A percentile compares a stretch with the other conserved stretches of the same genome.
phyloP scores from a whole-genome alignment of 1,140 invertebrate species.

The Lerema accius region DNA sequence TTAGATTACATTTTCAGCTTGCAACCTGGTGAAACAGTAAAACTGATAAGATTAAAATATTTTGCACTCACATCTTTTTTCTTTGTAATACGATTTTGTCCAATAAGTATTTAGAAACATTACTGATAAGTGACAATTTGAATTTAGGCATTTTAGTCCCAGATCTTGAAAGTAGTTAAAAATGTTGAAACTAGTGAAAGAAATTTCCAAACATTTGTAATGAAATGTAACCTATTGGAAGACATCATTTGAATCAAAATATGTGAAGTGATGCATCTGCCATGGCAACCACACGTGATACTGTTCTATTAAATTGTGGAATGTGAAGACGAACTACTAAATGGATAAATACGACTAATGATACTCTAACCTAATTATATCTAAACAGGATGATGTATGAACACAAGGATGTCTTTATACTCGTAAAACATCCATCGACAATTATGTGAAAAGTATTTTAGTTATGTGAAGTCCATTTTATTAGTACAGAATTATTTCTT shows the following conservation, averaged over 20 bases:
- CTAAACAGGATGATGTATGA: slow-evolving; percentile 60
- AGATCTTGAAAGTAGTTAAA: no score
- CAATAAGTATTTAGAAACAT: slow-evolving; percentile 4
- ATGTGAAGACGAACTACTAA: slow-evolving; percentile 56
- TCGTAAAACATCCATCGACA: slow-evolving; percentile 36
- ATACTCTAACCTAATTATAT: slow-evolving; percentile 44
- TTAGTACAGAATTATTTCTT: no score
- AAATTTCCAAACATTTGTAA: slow-evolving; percentile 37
- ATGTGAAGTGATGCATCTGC: slow-evolving; percentile 44
- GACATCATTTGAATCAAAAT: slow-evolving; percentile 68
- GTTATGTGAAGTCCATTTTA: background rate
- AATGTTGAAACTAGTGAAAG: background rate
- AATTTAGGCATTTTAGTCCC: background rate
- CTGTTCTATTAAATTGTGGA: slow-evolving; percentile 51
- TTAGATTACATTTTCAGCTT: no score
- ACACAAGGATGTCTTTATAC: slow-evolving; percentile 53
- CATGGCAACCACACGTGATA: slow-evolving; percentile 9
- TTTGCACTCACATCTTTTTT: background rate
- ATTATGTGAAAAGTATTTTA: background rate
- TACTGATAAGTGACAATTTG: slow-evolving; percentile 4
- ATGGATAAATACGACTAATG: slow-evolving; percentile 40
- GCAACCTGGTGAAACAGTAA: no score
- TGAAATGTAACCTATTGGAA: slow-evolving; percentile 79
- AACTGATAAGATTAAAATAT: background rate
- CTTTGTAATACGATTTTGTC: background rate